A percentile compares a stretch with the other conserved stretches of the same genome.
These are phyloP conservation scores for Diachasma alloeum DNA, from an alignment of 1,140 invertebrate genomes.

Conservation along the genomic window DNA sequence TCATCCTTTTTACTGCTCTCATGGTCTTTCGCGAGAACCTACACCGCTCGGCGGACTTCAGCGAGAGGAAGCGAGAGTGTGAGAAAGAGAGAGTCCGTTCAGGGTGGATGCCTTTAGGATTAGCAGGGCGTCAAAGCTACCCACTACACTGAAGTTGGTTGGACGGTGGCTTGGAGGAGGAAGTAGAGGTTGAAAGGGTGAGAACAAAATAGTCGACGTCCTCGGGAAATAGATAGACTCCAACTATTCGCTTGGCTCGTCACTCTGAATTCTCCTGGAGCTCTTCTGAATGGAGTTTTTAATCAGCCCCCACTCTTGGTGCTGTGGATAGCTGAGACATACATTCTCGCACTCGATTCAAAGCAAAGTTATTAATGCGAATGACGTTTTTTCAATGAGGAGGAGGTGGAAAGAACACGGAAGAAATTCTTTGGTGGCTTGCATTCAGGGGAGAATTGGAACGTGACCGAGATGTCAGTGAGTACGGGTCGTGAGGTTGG, in stretches of 20 bases:
- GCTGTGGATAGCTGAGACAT: neutral
- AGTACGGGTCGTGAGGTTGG: too few relatives aligned
- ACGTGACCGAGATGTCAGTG: too few relatives aligned
- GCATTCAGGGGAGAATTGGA: too few relatives aligned
- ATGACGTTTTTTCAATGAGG: neutral
- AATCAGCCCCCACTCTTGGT: neutral
- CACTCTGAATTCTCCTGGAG: constrained; percentile 15
- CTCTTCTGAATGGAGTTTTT: constrained; percentile 3
- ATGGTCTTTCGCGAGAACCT: neutral
- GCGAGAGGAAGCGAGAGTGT: neutral
- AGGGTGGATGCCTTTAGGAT: constrained; percentile 6
- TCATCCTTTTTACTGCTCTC: constrained; percentile 11
- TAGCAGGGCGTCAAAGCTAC: constrained; percentile 25
- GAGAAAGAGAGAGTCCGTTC: neutral
- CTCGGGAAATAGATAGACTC: neutral
- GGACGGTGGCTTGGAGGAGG: neutral
- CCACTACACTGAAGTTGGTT: neutral
- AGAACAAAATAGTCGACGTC: neutral
- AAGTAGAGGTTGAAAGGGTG: neutral
- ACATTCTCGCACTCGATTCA: constrained; percentile 2
- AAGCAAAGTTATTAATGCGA: neutral
- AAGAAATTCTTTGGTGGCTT: too few relatives aligned
- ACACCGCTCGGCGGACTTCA: neutral
- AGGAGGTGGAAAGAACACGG: too few relatives aligned
- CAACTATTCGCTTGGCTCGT: constrained; percentile 12